These are phyloP conservation scores for Nephrotoma flavescens DNA, from an alignment of 2,888 invertebrate genomes.

Conservation along the genomic window DNA sequence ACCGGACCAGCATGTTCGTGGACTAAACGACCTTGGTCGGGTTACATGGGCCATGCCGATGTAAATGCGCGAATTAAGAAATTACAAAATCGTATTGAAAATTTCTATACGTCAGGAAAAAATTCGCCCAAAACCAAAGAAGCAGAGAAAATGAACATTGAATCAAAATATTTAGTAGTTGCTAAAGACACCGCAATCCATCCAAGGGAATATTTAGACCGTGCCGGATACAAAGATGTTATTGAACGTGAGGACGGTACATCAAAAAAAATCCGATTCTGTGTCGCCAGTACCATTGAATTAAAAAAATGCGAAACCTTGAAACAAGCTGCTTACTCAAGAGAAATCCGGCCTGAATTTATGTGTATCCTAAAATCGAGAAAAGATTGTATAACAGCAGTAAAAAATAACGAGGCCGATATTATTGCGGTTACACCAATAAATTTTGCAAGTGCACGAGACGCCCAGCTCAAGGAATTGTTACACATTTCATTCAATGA, in stretches of 20 bases:
- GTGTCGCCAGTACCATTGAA: constrained; percentile 50
- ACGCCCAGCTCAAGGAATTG: constrained; percentile 22
- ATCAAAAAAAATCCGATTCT: constrained; percentile 48
- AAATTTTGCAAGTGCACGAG: constrained; percentile 17
- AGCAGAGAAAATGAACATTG: constrained; percentile 38
- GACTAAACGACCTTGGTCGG: constrained; percentile 79
- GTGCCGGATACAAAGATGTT: constrained; percentile 52
- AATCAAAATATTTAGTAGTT: background rate
- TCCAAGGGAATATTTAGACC: constrained; percentile 44
- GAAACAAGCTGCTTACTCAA: constrained; percentile 54
- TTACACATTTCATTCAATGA: constrained; percentile 23
- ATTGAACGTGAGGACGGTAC: constrained; percentile 60
- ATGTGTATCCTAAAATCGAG: constrained; percentile 55
- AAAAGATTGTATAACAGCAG: constrained; percentile 32
- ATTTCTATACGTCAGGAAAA: constrained; percentile 45
- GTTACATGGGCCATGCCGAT: constrained; percentile 53
- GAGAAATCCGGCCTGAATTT: constrained; percentile 64
- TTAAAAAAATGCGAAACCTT: constrained; percentile 59
- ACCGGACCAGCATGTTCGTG: constrained; percentile 56
- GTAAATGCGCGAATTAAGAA: constrained; percentile 30
- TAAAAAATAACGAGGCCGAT: constrained; percentile 22
- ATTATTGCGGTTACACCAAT: constrained; percentile 14
- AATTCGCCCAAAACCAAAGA: constrained; percentile 58
- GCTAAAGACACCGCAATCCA: background rate
- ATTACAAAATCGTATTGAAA: background rate